Conservation (phyloP, 1,140 invertebrate species). For the Drosophila parvula region DNA sequence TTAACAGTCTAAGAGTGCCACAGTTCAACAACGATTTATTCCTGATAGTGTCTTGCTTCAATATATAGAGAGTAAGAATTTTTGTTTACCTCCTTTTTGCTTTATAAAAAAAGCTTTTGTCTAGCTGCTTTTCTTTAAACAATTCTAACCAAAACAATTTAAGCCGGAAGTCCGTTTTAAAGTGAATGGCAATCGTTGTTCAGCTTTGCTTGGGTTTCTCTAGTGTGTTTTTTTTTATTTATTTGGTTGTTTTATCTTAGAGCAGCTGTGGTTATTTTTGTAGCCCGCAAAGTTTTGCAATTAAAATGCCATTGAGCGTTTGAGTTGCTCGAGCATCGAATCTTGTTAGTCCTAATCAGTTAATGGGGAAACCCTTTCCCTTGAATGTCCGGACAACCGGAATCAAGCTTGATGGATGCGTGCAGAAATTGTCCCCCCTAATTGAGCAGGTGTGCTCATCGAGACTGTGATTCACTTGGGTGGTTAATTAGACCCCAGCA, state of each 20-base stretch:
- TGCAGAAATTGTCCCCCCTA: slow-evolving; percentile 30
- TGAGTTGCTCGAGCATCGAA: neutral
- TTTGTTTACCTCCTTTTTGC: neutral
- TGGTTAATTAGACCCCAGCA: slow-evolving; percentile 32
- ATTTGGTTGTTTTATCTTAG: neutral
- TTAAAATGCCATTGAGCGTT: slow-evolving; percentile 71
- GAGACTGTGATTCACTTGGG: slow-evolving; percentile 24
- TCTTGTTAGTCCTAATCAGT: slow-evolving; percentile 23
- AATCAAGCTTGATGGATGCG: slow-evolving; percentile 23
- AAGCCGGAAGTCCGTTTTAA: slow-evolving; percentile 1
- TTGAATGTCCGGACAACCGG: neutral
- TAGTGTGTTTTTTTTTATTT: neutral
- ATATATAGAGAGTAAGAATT: neutral
- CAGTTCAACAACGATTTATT: neutral
- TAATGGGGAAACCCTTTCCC: slow-evolving; percentile 51
- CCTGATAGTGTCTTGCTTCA: neutral
- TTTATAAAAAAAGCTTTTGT: neutral
- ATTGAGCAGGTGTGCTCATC: slow-evolving; percentile 23
- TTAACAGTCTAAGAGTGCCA: too few relatives aligned
- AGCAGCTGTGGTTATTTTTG: slow-evolving; percentile 23
- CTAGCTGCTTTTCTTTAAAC: neutral
- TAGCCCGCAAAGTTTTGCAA: slow-evolving; percentile 64
- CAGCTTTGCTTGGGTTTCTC: neutral
- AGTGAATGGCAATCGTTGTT: slow-evolving; percentile 37
- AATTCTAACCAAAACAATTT: slow-evolving; percentile 3